Evolutionary conservation across 2,113 vertebrate species (phyloP).

Genomic region (Orthonyx spaldingii): DNA sequence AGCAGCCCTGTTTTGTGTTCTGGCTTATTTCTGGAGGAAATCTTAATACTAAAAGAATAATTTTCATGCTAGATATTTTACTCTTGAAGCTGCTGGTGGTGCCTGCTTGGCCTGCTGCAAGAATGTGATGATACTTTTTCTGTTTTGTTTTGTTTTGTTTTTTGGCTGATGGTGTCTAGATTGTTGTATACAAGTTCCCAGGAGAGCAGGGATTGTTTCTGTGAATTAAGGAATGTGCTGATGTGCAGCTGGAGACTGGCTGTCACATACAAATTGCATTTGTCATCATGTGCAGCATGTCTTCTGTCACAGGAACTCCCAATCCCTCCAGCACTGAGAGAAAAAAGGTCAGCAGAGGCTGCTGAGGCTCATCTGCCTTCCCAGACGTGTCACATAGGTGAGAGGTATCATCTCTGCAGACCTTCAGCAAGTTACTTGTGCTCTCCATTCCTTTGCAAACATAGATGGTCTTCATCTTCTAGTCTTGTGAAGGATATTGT

Average conservation of each 20-base stretch:
- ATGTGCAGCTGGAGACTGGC: background rate
- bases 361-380: background rate
- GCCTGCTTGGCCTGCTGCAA: background rate
- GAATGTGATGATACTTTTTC: background rate
- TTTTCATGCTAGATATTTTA: background rate
- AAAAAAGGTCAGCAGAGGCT: background rate
- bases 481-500: background rate
- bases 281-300: background rate
- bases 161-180: background rate
- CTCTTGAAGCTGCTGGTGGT: background rate
- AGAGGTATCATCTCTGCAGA: background rate
- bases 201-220: background rate
- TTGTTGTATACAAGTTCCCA: background rate
- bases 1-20: background rate
- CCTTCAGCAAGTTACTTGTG: background rate
- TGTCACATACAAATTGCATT: background rate
- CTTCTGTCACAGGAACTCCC: background rate
- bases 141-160: background rate
- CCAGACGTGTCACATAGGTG: rapidly evolving
- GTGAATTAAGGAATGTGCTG: background rate
- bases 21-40: background rate
- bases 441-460: background rate
- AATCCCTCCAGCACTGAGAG: background rate
- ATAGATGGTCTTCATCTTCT: background rate
- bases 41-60: background rate